phyloP scores from a whole-genome alignment of 2,797 vertebrate species.

The Coreius guichenoti region DNA sequence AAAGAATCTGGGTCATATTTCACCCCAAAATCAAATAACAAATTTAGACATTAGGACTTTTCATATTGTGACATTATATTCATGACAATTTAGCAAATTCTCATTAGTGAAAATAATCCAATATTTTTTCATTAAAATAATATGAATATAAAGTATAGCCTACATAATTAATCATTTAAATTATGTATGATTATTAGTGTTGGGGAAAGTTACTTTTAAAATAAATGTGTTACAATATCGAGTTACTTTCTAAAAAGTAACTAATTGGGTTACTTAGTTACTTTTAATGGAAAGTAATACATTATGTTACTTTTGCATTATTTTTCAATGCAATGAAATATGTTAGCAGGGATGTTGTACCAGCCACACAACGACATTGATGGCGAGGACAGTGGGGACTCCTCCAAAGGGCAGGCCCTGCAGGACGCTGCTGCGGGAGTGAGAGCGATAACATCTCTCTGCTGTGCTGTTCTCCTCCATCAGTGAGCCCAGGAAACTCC shows the following conservation, averaged over 20 bases:
- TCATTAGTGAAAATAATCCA: neutral
- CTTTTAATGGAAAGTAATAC: too few species aligned
- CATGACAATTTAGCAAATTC: neutral
- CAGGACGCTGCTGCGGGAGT: slow-evolving; percentile 88
- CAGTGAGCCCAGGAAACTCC: slow-evolving; percentile 65
- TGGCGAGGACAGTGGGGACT: slow-evolving; percentile 89
- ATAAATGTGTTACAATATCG: too few species aligned
- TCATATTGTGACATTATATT: neutral
- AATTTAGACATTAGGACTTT: neutral
- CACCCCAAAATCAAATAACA: neutral
- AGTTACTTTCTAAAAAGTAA: too few species aligned
- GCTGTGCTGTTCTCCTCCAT: slow-evolving; percentile 80
- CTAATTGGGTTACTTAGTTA: too few species aligned
- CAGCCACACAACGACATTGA: slow-evolving; percentile 92
- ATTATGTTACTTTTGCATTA: too few species aligned
- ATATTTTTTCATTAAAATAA: too few species aligned
- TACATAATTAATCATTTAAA: too few species aligned
- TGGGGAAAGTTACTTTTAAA: too few species aligned
- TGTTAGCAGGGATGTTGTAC: slow-evolving; percentile 73
- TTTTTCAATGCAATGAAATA: neutral
- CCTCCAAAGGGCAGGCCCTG: slow-evolving; percentile 94
- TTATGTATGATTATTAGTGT: too few species aligned
- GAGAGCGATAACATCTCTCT: slow-evolving; percentile 85
- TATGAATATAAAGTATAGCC: too few species aligned
- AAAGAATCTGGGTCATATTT: neutral